Conservation (phyloP, 1,140 invertebrate genomes). For the Scylla paramamosain region DNA sequence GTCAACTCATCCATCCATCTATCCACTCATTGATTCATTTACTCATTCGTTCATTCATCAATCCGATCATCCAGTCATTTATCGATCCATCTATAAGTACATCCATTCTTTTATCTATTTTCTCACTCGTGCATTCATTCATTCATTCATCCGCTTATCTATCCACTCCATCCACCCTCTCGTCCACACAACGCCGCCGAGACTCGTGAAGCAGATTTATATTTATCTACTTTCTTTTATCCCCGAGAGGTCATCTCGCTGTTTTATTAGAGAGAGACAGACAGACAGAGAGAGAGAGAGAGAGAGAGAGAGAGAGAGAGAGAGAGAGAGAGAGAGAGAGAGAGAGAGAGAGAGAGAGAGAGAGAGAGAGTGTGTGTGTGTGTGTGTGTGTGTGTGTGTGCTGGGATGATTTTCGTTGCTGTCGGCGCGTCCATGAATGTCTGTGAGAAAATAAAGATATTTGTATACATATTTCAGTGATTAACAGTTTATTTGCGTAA, state of each 20-base stretch:
- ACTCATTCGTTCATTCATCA: background rate
- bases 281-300: slow-evolving; percentile 32
- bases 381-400: background rate
- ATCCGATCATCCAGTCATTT: background rate
- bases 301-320: too few relatives aligned
- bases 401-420: background rate
- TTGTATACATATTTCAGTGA: background rate
- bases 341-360: too few relatives aligned
- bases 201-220: too few relatives aligned
- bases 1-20: background rate
- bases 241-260: too few relatives aligned
- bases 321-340: too few relatives aligned
- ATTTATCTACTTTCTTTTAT: too few relatives aligned
- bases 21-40: background rate
- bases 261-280: slow-evolving; percentile 16
- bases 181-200: too few relatives aligned
- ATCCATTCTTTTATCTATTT: too few relatives aligned
- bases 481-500: background rate
- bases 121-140: background rate
- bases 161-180: background rate
- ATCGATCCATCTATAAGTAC: background rate
- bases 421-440: slow-evolving; percentile 7
- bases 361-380: background rate
- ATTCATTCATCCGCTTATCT: background rate
- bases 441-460: background rate